Conservation (phyloP, 2,797 vertebrate genomes). For the Aphelocoma californica region DNA sequence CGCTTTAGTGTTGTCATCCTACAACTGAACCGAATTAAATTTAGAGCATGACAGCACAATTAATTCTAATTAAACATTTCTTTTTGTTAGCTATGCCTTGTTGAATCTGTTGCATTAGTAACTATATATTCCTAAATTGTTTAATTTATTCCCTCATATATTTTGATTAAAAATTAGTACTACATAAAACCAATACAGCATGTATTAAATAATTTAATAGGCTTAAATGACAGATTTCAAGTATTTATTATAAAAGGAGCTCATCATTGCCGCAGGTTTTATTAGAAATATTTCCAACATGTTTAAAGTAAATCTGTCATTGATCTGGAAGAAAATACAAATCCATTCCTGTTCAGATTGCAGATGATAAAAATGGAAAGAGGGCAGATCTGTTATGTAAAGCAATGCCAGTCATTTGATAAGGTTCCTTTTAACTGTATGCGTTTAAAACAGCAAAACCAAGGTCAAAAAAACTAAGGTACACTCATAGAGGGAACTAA, state of each 20-base stretch:
- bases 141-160: conserved; percentile 11
- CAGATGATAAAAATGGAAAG: not conserved
- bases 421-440: not conserved
- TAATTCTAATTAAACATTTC: not conserved
- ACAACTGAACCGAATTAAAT: not conserved
- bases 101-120: not conserved
- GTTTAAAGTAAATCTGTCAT: not conserved
- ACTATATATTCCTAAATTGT: not conserved
- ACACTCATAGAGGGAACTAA: not conserved
- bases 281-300: not conserved
- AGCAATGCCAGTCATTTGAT: not conserved
- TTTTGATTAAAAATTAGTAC: conserved; percentile 37
- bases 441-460: not conserved
- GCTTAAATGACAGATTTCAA: conserved; percentile 2
- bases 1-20: not conserved
- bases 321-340: not conserved
- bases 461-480: not conserved
- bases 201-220: not conserved
- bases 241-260: not conserved
- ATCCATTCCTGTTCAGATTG: not conserved
- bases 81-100: not conserved
- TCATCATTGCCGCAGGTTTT: not conserved
- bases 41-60: conserved; percentile 3
- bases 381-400: not conserved
- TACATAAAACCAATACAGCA: not conserved